Evolutionary conservation across 2,113 vertebrate genomes (phyloP), one percentile per base, ranked within the genome.

Genomic region (Mobula birostris): DNA sequence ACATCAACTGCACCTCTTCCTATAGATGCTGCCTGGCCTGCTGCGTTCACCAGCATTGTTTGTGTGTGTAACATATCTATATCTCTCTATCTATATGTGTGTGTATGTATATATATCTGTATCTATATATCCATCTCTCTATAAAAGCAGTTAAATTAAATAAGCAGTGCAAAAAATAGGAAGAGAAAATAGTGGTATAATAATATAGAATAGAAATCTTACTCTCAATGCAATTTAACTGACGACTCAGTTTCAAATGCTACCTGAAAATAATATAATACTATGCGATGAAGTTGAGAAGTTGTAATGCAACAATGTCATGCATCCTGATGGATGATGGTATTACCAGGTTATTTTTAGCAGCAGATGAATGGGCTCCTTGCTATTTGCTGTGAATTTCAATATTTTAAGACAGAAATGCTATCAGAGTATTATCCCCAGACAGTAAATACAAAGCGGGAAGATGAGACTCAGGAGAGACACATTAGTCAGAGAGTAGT

Each of bases 331-430:
- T 90, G 85, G 58, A 90, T 90, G n/a, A 90, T 66, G 29, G 15
- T 66, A 90, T 66, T 90, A 90, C 14, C 85, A 90, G 85, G 85
- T 36, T 90, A 90, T 90, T 90, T 90, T 90, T 90, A 90, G 85
- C 15, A 68, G 83, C 56, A 63, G 83, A 63, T 87, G 83, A 58
- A 87, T 63, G 56, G 27, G 27, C 83, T 87, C 9, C 29, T 87
- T 87, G 29, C 56, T 58, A 63, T 66, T 61, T 90, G 32, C 14
- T 66, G 66, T 90, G 32, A n/a, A 36, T 90, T 66, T 61, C 61
- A 90, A 90, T 68, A 68, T 90, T 90, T 90, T 90, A 66, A 19
- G 91, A 14, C 61, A 40, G 21, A 76, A 48, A 93, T 93, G 74
- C 70, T 56, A 74, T 48, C 68, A 93, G 70, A 74, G 56, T 56